A percentile compares a stretch with the other conserved stretches of the same genome.
Evolutionary conservation across 2,797 vertebrate species (phyloP).

Genomic region (Pipistrellus kuhlii): DNA sequence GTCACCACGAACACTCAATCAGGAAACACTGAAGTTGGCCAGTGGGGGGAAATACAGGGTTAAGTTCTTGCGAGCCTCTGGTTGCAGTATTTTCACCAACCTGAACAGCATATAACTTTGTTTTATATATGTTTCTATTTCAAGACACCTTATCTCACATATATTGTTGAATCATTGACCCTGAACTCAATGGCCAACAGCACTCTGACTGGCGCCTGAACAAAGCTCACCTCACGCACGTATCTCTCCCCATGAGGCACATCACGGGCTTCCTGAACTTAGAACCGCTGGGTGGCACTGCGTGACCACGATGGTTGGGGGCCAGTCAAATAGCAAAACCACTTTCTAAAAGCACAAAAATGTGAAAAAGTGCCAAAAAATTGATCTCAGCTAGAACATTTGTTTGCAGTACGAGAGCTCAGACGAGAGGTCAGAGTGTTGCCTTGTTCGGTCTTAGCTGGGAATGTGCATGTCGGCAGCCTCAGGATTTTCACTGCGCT

Average conservation of each 20-base stretch:
- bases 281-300: background rate
- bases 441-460: background rate
- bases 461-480: accelerated
- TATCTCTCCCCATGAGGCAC: background rate
- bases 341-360: background rate
- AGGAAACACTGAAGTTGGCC: background rate
- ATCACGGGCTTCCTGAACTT: background rate
- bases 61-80: background rate
- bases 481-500: background rate
- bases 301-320: background rate
- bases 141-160: background rate
- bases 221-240: accelerated
- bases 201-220: accelerated
- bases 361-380: background rate
- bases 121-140: background rate
- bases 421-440: background rate
- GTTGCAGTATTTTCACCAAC: background rate
- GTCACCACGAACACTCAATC: background rate
- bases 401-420: background rate
- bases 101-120: background rate
- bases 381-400: background rate
- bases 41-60: background rate
- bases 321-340: background rate
- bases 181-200: accelerated
- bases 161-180: background rate